These are phyloP conservation scores for Characodon lateralis DNA, from an alignment of 2,797 vertebrate species.

Conservation along the genomic window DNA sequence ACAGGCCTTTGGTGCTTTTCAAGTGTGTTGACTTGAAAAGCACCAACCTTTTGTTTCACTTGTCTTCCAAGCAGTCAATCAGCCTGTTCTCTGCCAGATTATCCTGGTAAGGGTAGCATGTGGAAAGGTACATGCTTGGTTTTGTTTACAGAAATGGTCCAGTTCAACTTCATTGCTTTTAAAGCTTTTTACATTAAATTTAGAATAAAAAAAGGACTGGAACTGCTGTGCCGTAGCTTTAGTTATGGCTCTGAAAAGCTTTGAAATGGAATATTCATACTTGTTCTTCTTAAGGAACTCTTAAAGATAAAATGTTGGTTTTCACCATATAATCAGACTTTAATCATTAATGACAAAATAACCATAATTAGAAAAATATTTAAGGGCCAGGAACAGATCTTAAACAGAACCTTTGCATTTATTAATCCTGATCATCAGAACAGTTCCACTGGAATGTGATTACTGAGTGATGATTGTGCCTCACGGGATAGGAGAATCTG, in stretches of 20 bases:
- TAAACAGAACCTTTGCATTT: background rate
- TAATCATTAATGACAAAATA: background rate
- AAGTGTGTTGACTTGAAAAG: background rate
- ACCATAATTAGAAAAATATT: background rate
- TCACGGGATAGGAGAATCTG: background rate
- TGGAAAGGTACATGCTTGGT: background rate
- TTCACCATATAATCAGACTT: background rate
- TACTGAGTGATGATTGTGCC: background rate
- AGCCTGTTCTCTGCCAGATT: background rate
- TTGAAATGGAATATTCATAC: background rate
- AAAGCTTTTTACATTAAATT: background rate
- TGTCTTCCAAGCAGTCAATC: background rate
- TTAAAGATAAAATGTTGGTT: background rate
- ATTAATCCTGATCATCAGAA: background rate
- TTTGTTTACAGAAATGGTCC: background rate
- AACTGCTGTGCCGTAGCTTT: background rate
- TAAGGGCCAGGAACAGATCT: background rate
- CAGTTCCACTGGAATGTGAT: constrained; percentile 3
- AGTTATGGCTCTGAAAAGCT: background rate
- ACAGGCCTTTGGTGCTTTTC: background rate
- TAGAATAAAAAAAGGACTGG: background rate
- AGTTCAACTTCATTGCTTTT: background rate
- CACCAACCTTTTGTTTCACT: background rate
- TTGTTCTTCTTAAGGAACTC: too few species aligned
- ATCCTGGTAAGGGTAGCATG: background rate